Percentiles rank a stretch among this genome's conserved stretches.
Conservation (phyloP, 1,140 invertebrate genomes). For the Sinella curviseta region DNA sequence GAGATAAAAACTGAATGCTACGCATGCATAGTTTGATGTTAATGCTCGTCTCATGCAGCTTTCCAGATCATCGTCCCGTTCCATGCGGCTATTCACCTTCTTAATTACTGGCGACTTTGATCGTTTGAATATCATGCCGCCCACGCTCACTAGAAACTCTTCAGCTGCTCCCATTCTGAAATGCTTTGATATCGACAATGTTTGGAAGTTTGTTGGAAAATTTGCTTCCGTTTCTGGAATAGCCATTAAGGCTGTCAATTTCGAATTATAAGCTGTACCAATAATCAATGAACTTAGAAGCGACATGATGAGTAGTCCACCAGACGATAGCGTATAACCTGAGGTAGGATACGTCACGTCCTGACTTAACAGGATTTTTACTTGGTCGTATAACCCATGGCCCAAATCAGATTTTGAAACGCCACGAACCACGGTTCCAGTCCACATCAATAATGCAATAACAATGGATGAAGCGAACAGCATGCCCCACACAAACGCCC, state of each 20-base stretch:
- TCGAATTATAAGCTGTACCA: not conserved
- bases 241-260: not conserved
- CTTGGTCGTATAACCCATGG: too few species aligned
- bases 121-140: not conserved
- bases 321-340: too few species aligned
- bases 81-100: not conserved
- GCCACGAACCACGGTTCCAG: too few species aligned
- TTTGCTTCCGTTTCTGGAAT: too few species aligned
- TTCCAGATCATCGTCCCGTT: not conserved
- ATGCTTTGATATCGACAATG: not conserved
- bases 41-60: not conserved
- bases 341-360: too few species aligned
- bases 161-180: not conserved
- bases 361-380: too few species aligned
- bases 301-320: too few species aligned
- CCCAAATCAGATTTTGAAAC: too few species aligned
- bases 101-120: not conserved
- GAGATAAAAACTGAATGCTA: not conserved
- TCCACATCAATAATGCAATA: too few species aligned
- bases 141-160: not conserved
- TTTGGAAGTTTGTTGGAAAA: not conserved
- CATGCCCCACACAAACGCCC: not conserved
- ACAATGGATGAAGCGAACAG: not conserved
- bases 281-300: too few species aligned
- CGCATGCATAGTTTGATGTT: not conserved